Base-by-base conservation (phyloP, 2,888 invertebrate genomes). In the Cheilosia scutellata region DNA sequence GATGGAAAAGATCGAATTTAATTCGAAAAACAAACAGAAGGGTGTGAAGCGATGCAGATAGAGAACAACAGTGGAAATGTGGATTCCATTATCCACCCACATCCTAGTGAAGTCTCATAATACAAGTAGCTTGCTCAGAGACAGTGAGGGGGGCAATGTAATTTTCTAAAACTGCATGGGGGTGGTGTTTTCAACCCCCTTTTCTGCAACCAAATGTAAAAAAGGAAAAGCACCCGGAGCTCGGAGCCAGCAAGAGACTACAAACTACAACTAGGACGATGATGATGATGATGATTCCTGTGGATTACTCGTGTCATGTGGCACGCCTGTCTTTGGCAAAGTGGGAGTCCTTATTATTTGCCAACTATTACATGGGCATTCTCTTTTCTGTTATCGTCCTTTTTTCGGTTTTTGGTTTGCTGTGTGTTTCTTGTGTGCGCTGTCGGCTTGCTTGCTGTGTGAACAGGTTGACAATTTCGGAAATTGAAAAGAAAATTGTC, bases 11-110 rank as follows among this genome's bases (percentile, higher is more conserved):
- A 82, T 86, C 82, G 86, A 86, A 86, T 86, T 86, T 86, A 86
- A 82, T 86, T 86, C 72, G 66, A 74, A 87, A 87, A 82, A 87
- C 84, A 87, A 87, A 84, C 83, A 87, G 79, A 87, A 80, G 87
- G 87, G 87, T 87, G 87, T 87, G 80, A 88, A 87, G 66, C 82
- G 88, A 82, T 84, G 87, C 87, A 87, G 82, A 87, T 79, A 82
- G 62, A 86, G 47, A 68, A 47, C 66, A 66, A 60, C 62, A 60
- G 58, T 40, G 29, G 60, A 65, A 71, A 40, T 71, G 70, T 68
- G 74, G 58, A 86, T 76, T 72, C 71, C 71, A 80, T 86, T 71
- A 86, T 80, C 78, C 86, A 55, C 86, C 80, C 80, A 80, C 86
- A 72, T 86, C 71, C 76, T 58, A 25, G 5, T 47, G 7, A 47